Percentiles rank a stretch among this genome's conserved stretches.
phyloP scores from a whole-genome alignment of 2,888 invertebrate species.

The Micropterix aruncella region DNA sequence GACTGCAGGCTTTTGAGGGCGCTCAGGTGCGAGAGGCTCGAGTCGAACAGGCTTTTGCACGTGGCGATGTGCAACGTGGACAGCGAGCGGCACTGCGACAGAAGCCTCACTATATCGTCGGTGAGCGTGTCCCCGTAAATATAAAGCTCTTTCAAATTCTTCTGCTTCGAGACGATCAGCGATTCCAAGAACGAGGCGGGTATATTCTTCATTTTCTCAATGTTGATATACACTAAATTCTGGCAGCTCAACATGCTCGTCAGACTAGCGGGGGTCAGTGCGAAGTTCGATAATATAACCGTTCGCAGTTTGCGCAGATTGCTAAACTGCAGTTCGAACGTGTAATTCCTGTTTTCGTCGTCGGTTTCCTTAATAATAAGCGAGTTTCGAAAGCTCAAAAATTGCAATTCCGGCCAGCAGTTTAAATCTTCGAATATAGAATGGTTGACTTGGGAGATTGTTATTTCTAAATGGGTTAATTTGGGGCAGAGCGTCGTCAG shows the following conservation, averaged over 20 bases:
- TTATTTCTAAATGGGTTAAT: constrained; percentile 38
- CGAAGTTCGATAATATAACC: constrained; percentile 34
- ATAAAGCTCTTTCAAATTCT: constrained; percentile 27
- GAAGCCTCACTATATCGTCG: constrained; percentile 31
- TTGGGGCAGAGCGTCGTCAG: constrained; percentile 36
- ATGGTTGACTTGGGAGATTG: constrained; percentile 38
- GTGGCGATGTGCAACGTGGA: constrained; percentile 37
- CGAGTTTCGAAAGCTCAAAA: constrained; percentile 37
- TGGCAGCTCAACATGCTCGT: constrained; percentile 34
- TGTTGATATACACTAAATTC: constrained; percentile 34
- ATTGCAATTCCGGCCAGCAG: constrained; percentile 35
- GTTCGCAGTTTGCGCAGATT: constrained; percentile 31
- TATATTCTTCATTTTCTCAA: constrained; percentile 41
- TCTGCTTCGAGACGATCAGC: constrained; percentile 28
- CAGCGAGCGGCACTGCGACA: constrained; percentile 29
- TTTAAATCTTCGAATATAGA: constrained; percentile 37
- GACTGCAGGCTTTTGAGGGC: constrained; percentile 32
- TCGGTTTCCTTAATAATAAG: constrained; percentile 29
- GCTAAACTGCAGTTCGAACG: constrained; percentile 35
- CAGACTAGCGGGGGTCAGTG: constrained; percentile 30
- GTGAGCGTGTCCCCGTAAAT: constrained; percentile 38
- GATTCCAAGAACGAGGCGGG: constrained; percentile 35
- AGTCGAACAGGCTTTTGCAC: constrained; percentile 37
- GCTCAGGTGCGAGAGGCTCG: constrained; percentile 31
- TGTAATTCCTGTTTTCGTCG: constrained; percentile 33